Base-by-base conservation (phyloP, 2,888 invertebrate genomes). In the Apomyelois bistriatella region DNA sequence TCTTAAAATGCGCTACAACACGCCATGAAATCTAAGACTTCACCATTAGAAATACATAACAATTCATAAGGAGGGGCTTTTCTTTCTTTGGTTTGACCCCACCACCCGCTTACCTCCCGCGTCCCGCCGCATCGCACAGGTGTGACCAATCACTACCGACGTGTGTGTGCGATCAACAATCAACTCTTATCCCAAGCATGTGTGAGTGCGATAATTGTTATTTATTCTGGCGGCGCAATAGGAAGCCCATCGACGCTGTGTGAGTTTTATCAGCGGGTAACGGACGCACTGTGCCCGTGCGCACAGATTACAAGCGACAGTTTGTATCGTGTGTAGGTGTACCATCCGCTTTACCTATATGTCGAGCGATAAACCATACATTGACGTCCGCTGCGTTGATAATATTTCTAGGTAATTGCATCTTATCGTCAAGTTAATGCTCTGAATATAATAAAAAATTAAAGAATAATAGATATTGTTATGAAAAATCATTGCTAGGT, bases 221-320 rank as follows among this genome's bases (percentile, higher is more conserved):
- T 73, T 73, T 75, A 73, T 74, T 74, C 65, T 65, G 63, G 60
- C 66, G 58, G 64, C 58, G 76, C 76, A 78, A 73, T 79, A 79
- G 83, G 81, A 79, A 76, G 70, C 73, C 61, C 32, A 50, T 59
- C 56, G 62, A 53, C 60, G 48, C 46, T 60, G 82, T 76, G 77
- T 77, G 80, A 58, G 81, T 72, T 79, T 80, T 86, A 85, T 87
- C 86, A 70, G 74, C 79, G 79, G 76, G 66, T 71, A 77, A 75
- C 82, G 84, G 83, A 81, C 83, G 85, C 78, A 72, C 77, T 74
- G 71, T 74, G 79, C 72, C 75, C 74, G 71, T 72, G 79, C 72
- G 71, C 72, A 66, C 69, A 76, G 80, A 79, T 77, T 78, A 73
- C 65, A 65, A 69, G 58, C 61, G 68, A 72, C 73, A 71, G 70